phyloP scores from a whole-genome alignment of 2,113 vertebrate genomes.

The Mungos mungo region DNA sequence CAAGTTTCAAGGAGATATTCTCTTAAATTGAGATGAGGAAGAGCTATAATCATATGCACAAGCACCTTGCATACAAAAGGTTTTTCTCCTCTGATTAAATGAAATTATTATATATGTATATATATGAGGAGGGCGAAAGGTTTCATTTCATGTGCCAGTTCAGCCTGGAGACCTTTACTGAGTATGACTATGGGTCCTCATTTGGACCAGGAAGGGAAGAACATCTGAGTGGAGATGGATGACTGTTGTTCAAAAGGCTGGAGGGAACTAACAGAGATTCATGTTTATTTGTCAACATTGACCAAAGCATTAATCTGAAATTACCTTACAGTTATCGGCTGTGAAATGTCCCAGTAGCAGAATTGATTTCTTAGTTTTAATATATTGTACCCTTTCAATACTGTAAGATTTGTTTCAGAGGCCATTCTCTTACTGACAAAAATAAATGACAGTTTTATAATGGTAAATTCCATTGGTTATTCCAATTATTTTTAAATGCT shows the following conservation, averaged over 20 bases:
- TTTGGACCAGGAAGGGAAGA: not conserved
- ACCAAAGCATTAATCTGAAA: not conserved
- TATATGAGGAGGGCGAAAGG: not conserved
- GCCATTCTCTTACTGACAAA: slow-evolving; percentile 7
- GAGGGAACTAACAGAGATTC: not conserved
- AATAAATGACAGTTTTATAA: not conserved
- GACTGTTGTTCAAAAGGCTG: not conserved
- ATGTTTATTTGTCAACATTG: not conserved
- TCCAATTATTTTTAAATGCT: not conserved
- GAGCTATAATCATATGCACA: not conserved
- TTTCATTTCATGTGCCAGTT: not conserved
- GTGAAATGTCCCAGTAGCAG: not conserved
- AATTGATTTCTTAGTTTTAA: slow-evolving; percentile 27
- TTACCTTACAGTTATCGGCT: not conserved
- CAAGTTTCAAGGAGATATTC: not conserved
- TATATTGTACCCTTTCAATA: not conserved
- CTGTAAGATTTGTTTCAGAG: not conserved
- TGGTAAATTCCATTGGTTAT: not conserved
- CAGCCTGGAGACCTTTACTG: not conserved
- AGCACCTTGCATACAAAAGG: not conserved
- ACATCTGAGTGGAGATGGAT: not conserved
- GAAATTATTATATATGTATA: not conserved
- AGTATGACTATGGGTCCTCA: not conserved
- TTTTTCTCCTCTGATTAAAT: not conserved
- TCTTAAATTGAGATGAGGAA: not conserved